Evolutionary conservation across 2,113 vertebrate species (phyloP).

Genomic region (Gallinago undulata): DNA sequence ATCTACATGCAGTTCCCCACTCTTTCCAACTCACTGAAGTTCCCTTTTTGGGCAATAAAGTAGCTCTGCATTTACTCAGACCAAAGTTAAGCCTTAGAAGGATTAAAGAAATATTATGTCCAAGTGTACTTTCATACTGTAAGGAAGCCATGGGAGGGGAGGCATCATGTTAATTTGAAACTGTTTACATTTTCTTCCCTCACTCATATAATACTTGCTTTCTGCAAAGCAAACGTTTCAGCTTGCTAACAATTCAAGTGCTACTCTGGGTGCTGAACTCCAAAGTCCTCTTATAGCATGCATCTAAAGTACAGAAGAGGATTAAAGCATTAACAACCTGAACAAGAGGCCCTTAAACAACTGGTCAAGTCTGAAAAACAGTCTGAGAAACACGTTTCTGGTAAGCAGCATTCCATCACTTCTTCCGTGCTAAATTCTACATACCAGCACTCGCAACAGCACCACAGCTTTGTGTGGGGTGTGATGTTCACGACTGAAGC

Average conservation of each 20-base stretch:
- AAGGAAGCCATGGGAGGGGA: background rate
- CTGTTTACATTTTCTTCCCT: background rate
- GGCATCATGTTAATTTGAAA: background rate
- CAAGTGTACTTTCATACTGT: background rate
- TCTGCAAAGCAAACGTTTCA: background rate
- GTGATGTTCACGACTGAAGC: accelerated
- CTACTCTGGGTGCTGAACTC: background rate
- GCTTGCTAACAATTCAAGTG: background rate
- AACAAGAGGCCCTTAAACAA: slow-evolving; percentile 56
- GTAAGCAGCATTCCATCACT: slow-evolving; percentile 37
- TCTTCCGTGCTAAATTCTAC: background rate
- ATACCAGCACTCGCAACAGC: background rate
- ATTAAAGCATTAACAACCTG: slow-evolving; percentile 57
- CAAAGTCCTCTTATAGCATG: background rate
- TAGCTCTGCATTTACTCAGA: background rate
- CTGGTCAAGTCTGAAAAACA: slow-evolving; percentile 22
- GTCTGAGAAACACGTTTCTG: background rate
- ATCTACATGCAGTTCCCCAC: background rate
- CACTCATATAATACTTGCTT: background rate
- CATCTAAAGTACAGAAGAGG: slow-evolving; percentile 14
- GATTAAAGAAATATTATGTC: no score
- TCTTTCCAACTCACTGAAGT: background rate
- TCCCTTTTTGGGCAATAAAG: background rate
- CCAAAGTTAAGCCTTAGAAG: background rate
- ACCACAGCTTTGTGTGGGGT: background rate